phyloP scores from a whole-genome alignment of 1,140 invertebrate species.

The Rhynchophorus ferrugineus region DNA sequence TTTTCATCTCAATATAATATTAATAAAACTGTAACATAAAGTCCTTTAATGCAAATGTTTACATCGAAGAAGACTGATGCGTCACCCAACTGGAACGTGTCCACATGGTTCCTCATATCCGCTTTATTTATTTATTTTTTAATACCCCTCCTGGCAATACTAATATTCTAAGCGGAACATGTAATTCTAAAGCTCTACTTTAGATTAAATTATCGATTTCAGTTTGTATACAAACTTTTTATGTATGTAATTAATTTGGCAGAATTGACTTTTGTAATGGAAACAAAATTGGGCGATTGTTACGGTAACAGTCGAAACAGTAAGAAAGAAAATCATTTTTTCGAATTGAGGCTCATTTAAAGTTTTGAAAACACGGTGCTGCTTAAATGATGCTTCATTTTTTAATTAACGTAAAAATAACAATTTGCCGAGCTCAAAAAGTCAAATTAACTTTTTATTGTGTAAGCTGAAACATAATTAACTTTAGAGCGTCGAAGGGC shows the following conservation, averaged over 20 bases:
- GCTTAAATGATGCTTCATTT: slow-evolving; percentile 31
- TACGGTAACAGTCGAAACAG: no score
- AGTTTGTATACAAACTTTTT: no score
- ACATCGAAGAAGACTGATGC: slow-evolving; percentile 23
- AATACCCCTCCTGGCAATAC: no score
- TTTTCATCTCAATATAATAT: slow-evolving; percentile 27
- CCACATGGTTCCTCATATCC: background rate
- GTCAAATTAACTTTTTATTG: slow-evolving; percentile 23
- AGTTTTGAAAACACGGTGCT: slow-evolving; percentile 37
- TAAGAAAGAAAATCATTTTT: slow-evolving; percentile 36
- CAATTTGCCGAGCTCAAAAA: slow-evolving; percentile 17
- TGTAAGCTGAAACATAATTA: slow-evolving; percentile 31
- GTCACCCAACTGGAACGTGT: slow-evolving; percentile 1
- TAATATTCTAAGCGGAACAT: no score
- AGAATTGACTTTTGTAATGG: no score
- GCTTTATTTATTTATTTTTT: slow-evolving; percentile 1
- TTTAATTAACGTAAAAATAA: slow-evolving; percentile 34
- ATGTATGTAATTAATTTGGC: no score
- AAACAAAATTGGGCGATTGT: no score
- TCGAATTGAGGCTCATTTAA: slow-evolving; percentile 29
- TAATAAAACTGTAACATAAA: slow-evolving; percentile 27
- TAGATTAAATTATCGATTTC: no score
- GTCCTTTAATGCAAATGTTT: slow-evolving; percentile 28
- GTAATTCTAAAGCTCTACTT: no score
- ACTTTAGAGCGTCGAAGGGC: slow-evolving; percentile 29